These are phyloP conservation scores for Folsomia candida DNA, from an alignment of 2,888 invertebrate genomes.

Conservation along the genomic window DNA sequence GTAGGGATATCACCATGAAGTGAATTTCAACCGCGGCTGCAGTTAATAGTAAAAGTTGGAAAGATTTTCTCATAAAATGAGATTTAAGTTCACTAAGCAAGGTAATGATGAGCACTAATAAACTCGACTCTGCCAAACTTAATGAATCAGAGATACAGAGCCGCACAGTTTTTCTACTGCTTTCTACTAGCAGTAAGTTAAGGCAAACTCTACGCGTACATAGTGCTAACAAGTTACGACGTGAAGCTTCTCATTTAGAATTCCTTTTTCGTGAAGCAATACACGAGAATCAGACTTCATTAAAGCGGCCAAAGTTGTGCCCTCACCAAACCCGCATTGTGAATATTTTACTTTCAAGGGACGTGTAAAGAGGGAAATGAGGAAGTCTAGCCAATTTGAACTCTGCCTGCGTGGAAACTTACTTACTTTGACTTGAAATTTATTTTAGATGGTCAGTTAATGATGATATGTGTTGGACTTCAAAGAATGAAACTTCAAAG, in stretches of 20 bases:
- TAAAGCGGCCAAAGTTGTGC: not conserved
- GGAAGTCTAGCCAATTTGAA: not conserved
- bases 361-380: not conserved
- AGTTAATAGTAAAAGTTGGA: not conserved
- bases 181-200: not conserved
- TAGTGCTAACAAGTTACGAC: no score
- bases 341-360: not conserved
- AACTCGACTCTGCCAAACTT: conserved; percentile 34
- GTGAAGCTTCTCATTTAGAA: conserved; percentile 14
- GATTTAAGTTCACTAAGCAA: conserved; percentile 2
- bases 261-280: not conserved
- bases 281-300: not conserved
- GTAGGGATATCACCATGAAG: not conserved
- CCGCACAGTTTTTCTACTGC: not conserved
- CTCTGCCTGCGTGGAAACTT: not conserved
- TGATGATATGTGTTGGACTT: conserved; percentile 5
- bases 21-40: not conserved
- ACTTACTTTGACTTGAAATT: conserved; percentile 7
- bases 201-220: not conserved
- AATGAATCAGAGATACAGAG: conserved; percentile 26
- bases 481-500: conserved; percentile 12
- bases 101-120: conserved; percentile 26
- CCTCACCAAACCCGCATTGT: no score
- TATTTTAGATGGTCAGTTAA: conserved; percentile 19
- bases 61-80: conserved; percentile 8